Evolutionary conservation across 2,888 invertebrate species (phyloP).

Genomic region (Aporophyla nigra): DNA sequence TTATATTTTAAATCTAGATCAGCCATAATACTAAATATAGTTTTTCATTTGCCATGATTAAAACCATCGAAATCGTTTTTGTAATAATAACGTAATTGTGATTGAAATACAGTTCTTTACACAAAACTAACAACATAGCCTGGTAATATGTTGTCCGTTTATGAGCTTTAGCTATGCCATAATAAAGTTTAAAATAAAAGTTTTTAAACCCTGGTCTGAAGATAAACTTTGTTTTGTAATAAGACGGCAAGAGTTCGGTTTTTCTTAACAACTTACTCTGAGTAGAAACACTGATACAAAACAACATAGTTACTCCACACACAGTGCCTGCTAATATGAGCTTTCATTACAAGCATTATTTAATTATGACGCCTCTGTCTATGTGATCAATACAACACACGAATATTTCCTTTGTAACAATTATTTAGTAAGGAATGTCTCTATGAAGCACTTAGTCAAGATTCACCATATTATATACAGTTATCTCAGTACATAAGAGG

Average conservation of each 20-base stretch:
- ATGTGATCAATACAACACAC: neutral
- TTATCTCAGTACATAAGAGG: conserved; percentile 13
- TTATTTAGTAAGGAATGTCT: conserved; percentile 6
- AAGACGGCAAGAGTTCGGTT: neutral
- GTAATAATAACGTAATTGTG: too few species aligned
- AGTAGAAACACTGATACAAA: neutral
- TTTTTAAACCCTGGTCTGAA: too few species aligned
- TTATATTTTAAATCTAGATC: neutral
- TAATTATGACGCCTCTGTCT: neutral
- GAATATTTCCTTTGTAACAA: conserved; percentile 10
- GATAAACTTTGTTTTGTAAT: too few species aligned
- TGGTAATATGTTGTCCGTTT: too few species aligned
- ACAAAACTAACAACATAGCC: neutral
- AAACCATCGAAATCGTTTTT: too few species aligned
- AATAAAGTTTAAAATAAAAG: too few species aligned
- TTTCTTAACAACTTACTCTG: neutral
- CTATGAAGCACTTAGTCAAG: conserved; percentile 25
- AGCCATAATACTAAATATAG: too few species aligned
- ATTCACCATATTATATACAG: conserved; percentile 4
- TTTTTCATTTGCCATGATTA: too few species aligned
- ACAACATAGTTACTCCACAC: neutral
- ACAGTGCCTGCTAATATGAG: neutral
- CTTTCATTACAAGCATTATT: conserved; percentile 12
- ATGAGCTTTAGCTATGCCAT: too few species aligned
- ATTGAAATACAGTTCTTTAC: neutral